Evolutionary conservation across 2,113 vertebrate species (phyloP), one percentile per base, ranked within the genome.

Genomic region (Neogobius melanostomus): DNA sequence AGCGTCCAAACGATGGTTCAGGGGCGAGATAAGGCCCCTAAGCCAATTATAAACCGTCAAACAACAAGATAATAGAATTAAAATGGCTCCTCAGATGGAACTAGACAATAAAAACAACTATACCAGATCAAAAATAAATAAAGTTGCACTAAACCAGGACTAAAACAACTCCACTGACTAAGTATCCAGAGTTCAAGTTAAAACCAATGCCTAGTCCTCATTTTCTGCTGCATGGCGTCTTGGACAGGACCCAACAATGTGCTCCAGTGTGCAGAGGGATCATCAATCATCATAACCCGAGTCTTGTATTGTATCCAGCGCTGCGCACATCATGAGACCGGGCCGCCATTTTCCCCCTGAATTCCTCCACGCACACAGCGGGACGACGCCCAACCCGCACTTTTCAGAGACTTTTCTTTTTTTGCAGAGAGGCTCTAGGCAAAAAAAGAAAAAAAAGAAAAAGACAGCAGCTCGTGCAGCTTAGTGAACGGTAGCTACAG

Each of bases 291-390:
- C 21, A 6, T 15, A 51, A 51, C 28, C 28, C 17, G 36, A 43
- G 56, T 59, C 12, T 10, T 12, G 56, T 59, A 12, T 43, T 43
- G 21, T 15, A 12, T 36, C 36, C 56, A 59, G 15, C 11, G 11
- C 49, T 17, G 9, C 6, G 9, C 21, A 7, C 12, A 7, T 7
- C 15, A 47, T 47, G 46, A 53, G 11, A 28, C 36, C 36, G 1
- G 49, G 59, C 12, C 7, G 59, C 59, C 59, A 61, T 61, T 61
- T 43, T 9, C 6, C 12, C 14, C 7, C 36, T 10, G 59, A 14
- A 61, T 61, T 61, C 59, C 59, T 61, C 6, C 59, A 61, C 59
- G 36, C 44, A 44, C 36, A 15, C 59, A n/a, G 10, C 46, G 46
- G 28, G 28, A 36, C 59, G 12, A 61, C 42, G 14, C 36, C 59